A percentile compares a stretch with the other conserved stretches of the same genome.
These are phyloP conservation scores for Poecilus cupreus DNA, from an alignment of 2,888 invertebrate species.

Conservation along the genomic window DNA sequence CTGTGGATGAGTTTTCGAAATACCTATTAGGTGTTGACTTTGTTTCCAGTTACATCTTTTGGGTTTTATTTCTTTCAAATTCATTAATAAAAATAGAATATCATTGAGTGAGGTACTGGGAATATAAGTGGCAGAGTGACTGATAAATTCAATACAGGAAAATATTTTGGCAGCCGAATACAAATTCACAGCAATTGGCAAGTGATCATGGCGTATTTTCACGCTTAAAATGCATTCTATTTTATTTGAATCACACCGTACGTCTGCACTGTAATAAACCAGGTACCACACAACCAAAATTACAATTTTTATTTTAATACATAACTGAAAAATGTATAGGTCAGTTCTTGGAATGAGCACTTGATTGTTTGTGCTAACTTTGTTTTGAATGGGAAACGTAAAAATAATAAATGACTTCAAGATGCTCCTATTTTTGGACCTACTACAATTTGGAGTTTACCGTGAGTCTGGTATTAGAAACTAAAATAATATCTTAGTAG, in stretches of 20 bases:
- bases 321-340: conserved; percentile 9
- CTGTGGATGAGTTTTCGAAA: too few relatives aligned
- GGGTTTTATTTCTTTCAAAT: background rate
- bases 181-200: conserved; percentile 28
- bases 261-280: background rate
- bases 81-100: conserved; percentile 9
- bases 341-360: conserved; percentile 15
- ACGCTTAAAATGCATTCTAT: conserved; percentile 37
- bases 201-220: conserved; percentile 15
- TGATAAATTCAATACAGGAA: conserved; percentile 28
- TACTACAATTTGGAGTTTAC: background rate
- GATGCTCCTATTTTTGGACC: background rate
- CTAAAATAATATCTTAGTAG: background rate
- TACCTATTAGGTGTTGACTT: too few relatives aligned
- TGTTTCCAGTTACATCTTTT: too few relatives aligned
- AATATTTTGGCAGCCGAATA: conserved; percentile 67
- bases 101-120: background rate
- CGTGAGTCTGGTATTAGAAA: background rate
- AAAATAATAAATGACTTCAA: background rate
- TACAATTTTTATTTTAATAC: background rate
- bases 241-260: conserved; percentile 5
- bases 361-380: background rate
- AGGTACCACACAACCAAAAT: background rate
- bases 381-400: background rate
- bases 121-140: background rate